Evolutionary conservation across 2,113 vertebrate species (phyloP).

Genomic region (Amazona guildingii): DNA sequence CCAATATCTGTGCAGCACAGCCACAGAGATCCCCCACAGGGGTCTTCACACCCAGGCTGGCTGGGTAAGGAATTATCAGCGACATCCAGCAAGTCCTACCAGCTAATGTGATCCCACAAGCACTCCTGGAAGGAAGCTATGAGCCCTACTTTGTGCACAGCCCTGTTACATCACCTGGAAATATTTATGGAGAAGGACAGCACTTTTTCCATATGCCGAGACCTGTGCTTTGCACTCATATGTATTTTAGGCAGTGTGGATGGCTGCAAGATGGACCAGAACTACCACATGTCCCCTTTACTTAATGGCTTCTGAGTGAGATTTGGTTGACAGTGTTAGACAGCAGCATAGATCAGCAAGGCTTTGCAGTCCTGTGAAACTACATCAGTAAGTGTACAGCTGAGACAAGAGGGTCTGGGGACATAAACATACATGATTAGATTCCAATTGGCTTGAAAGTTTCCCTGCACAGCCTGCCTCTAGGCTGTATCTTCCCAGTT

Average conservation of each 20-base stretch:
- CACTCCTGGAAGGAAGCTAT: neutral
- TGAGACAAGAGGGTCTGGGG: neutral
- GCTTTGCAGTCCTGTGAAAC: neutral
- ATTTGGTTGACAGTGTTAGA: neutral
- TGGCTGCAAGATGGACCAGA: neutral
- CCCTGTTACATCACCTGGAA: neutral
- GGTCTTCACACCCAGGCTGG: neutral
- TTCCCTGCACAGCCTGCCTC: neutral
- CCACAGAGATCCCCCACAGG: rapidly evolving
- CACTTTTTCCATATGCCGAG: neutral
- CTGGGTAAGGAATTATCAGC: neutral
- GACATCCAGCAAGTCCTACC: neutral
- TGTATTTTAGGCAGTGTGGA: neutral
- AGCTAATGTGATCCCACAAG: neutral
- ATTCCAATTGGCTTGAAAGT: neutral
- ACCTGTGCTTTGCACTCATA: neutral
- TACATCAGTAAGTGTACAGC: neutral
- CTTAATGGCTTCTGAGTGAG: neutral
- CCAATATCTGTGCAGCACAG: neutral
- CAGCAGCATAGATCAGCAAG: neutral
- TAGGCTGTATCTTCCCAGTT: neutral
- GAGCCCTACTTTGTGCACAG: neutral
- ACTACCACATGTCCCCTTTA: neutral
- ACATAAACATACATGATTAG: slow-evolving; percentile 29
- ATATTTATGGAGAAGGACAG: neutral